Evolutionary conservation across 2,888 invertebrate species (phyloP), one percentile per base, ranked within the genome.

Genomic region (Celastrina argiolus): DNA sequence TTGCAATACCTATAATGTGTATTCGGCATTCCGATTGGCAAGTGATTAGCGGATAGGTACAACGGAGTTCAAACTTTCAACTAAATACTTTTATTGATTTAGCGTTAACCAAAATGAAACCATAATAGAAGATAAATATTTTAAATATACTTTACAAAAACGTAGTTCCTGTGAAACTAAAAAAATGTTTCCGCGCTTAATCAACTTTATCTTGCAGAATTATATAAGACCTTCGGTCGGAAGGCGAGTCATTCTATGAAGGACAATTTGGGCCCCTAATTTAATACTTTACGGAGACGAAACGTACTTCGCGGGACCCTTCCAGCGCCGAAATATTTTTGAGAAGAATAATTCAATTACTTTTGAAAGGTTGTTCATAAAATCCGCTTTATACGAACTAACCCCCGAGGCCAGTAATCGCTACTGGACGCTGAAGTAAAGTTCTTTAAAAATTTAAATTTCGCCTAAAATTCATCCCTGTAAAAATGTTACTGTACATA

Each of bases 321-420:
- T 58, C 58, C n/a, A 31, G 58, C 28, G 58, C 8, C 58, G 31
- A 31, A 58, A 58, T 58, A 31, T 58, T 28, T 56, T 28, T 31
- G n/a, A 31, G 58, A 31, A 31, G 31, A 58, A 58, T 58, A 58
- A 58, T 58, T 58, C 58, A 58, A 58, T 58, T 58, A 58, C n/a
- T 31, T 58, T 8, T 31, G 58, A 58, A 58, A 58, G 58, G 58
- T 58, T 58, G 31, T 58, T 58, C 58, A 58, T 58, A 31, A 58
- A 58, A 58, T 58, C 31, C 16, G 16, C 28, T 58, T 58, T 16
- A 16, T 58, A 31, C n/a, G 31, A 58, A 58, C 58, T 51, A 51
- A 51, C 51, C 51, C 45, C 51, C 5, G 51, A 51, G 51, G 51
- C 22, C 51, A 51, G 41, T 41, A 41, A 41, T 26, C 22, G 14